phyloP scores from a whole-genome alignment of 2,888 invertebrate species.

The Papilio demoleus region DNA sequence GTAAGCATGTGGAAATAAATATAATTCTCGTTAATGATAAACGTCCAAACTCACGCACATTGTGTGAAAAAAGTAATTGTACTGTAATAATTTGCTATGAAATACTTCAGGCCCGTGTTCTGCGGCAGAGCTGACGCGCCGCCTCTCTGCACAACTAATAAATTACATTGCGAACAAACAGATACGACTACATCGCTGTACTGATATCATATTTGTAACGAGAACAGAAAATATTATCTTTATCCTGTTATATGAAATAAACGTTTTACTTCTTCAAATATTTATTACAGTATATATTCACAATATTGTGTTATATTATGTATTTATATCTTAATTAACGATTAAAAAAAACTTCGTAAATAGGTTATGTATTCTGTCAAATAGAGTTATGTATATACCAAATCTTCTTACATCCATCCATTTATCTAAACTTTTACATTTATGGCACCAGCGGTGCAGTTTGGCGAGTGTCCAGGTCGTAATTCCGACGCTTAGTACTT shows the following conservation, averaged over 20 bases:
- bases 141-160: not conserved
- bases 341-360: too few relatives aligned
- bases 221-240: not conserved
- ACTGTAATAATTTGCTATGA: conserved; percentile 2
- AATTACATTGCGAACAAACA: conserved; percentile 11
- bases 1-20: not conserved
- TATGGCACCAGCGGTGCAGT: not conserved
- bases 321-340: too few relatives aligned
- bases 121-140: not conserved
- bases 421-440: too few relatives aligned
- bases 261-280: not conserved
- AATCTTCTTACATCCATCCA: too few relatives aligned
- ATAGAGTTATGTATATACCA: too few relatives aligned
- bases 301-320: too few relatives aligned
- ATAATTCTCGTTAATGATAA: not conserved
- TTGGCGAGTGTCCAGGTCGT: not conserved
- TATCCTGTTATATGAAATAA: conserved; percentile 8
- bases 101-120: not conserved
- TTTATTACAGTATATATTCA: too few relatives aligned
- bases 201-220: conserved; percentile 1
- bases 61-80: not conserved
- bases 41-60: not conserved
- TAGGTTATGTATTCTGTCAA: too few relatives aligned
- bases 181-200: conserved; percentile 12
- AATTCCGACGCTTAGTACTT: conserved; percentile 2